These are phyloP conservation scores for Drosophila eugracilis DNA, from an alignment of 1,140 invertebrate species.

Conservation along the genomic window DNA sequence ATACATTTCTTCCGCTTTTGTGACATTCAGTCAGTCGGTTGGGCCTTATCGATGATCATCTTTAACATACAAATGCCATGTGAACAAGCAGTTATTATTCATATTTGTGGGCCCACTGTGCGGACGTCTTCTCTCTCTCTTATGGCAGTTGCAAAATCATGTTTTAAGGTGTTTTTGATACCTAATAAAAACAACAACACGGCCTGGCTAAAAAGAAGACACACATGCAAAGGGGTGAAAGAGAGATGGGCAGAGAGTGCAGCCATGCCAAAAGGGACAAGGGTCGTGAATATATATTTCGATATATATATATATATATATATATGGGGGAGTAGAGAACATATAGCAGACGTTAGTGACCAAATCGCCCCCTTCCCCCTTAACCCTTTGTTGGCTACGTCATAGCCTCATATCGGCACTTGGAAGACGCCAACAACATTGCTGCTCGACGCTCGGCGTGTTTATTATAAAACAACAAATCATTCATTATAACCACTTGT, in stretches of 20 bases:
- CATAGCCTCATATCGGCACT: slow-evolving; percentile 53
- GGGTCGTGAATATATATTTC: slow-evolving; percentile 25
- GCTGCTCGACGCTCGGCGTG: slow-evolving; percentile 57
- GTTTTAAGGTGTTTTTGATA: slow-evolving; percentile 83
- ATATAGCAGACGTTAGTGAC: slow-evolving; percentile 28
- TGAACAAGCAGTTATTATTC: slow-evolving; percentile 29
- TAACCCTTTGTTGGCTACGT: slow-evolving; percentile 61
- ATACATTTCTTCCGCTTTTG: slow-evolving; percentile 20
- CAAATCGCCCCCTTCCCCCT: slow-evolving; percentile 22
- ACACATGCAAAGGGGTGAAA: slow-evolving; percentile 14
- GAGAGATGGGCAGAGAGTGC: slow-evolving; percentile 37
- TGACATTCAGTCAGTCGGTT: slow-evolving; percentile 19
- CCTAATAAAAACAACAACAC: slow-evolving; percentile 83
- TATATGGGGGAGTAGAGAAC: slow-evolving; percentile 26
- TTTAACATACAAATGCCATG: slow-evolving; percentile 38
- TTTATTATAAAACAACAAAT: slow-evolving; percentile 84
- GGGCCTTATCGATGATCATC: slow-evolving; percentile 42
- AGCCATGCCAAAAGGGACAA: slow-evolving; percentile 66
- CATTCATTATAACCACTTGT: slow-evolving; percentile 84
- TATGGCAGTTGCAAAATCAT: slow-evolving; percentile 80
- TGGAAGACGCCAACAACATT: slow-evolving; percentile 47
- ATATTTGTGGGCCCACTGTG: slow-evolving; percentile 53
- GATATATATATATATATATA: not conserved
- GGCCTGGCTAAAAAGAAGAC: slow-evolving; percentile 7
- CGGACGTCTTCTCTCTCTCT: slow-evolving; percentile 43